Conservation (phyloP, 2,113 vertebrate genomes). For the Syrmaticus mikado region DNA sequence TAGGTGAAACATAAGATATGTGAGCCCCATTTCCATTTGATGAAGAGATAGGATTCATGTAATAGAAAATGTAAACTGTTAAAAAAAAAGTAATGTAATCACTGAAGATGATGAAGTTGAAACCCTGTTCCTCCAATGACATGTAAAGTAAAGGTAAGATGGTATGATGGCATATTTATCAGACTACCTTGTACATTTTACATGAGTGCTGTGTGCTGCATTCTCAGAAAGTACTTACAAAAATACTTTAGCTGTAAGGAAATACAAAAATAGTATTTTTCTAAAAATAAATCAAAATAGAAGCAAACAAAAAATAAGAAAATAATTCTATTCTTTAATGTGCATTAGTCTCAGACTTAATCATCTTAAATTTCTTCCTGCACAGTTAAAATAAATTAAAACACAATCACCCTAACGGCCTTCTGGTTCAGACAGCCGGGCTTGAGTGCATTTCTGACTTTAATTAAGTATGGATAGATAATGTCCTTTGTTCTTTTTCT, state of each 20-base stretch:
- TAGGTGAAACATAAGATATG: slow-evolving; percentile 7
- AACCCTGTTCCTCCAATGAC: slow-evolving; percentile 16
- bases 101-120: slow-evolving; percentile 32
- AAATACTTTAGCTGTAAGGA: not conserved
- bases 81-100: slow-evolving; percentile 41
- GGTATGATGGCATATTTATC: not conserved
- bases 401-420: not conserved
- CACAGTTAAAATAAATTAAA: slow-evolving; percentile 43
- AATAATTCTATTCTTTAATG: not conserved
- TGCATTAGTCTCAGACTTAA: not conserved
- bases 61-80: slow-evolving; percentile 34
- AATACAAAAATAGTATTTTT: not conserved
- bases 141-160: slow-evolving; percentile 30
- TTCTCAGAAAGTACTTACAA: not conserved
- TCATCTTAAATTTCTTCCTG: slow-evolving; percentile 1
- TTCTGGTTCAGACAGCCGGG: slow-evolving; percentile 43
- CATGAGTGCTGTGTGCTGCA: not conserved
- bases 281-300: not conserved
- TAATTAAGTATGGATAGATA: slow-evolving; percentile 69
- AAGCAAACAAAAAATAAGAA: not conserved
- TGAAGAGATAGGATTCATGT: slow-evolving; percentile 41
- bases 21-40: slow-evolving; percentile 39
- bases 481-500: slow-evolving; percentile 67
- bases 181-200: not conserved
- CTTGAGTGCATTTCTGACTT: slow-evolving; percentile 42